Conservation (phyloP, 2,113 vertebrate genomes). For the Telmatochromis sp. region DNA sequence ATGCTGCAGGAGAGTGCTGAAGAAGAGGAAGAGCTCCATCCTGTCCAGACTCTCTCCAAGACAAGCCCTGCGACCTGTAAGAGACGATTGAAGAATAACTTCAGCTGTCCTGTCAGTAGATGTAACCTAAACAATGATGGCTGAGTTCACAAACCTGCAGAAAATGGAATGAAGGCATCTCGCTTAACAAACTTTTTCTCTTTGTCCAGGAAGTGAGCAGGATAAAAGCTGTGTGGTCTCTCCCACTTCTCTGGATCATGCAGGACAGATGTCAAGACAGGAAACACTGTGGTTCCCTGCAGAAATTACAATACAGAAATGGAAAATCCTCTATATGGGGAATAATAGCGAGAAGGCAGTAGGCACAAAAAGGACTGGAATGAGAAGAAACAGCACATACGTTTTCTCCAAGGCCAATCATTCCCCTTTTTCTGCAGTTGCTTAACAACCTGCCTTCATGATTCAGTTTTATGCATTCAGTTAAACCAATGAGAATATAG, state of each 20-base stretch:
- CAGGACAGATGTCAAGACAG: neutral
- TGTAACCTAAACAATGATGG: too few relatives aligned
- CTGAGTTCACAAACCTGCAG: neutral
- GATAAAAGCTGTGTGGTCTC: neutral
- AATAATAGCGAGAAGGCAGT: neutral
- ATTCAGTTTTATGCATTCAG: neutral
- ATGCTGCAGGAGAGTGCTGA: neutral
- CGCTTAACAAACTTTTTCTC: rapidly evolving
- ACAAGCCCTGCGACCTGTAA: neutral
- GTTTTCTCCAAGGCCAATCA: neutral
- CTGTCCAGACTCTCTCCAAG: neutral
- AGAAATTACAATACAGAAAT: neutral
- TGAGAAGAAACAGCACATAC: neutral
- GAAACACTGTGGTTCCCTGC: neutral
- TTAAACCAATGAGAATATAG: neutral
- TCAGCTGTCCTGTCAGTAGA: neutral
- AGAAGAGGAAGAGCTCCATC: neutral
- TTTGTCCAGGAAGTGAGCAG: neutral
- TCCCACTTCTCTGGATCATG: neutral
- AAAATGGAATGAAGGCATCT: neutral
- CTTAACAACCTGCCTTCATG: neutral
- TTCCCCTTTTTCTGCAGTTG: neutral
- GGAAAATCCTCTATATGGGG: neutral
- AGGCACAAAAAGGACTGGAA: neutral
- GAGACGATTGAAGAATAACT: neutral